A percentile compares a stretch with the other conserved stretches of the same genome.
These are phyloP conservation scores for Sebastes trivittatus DNA, from an alignment of 2,797 vertebrate genomes.

Conservation along the genomic window DNA sequence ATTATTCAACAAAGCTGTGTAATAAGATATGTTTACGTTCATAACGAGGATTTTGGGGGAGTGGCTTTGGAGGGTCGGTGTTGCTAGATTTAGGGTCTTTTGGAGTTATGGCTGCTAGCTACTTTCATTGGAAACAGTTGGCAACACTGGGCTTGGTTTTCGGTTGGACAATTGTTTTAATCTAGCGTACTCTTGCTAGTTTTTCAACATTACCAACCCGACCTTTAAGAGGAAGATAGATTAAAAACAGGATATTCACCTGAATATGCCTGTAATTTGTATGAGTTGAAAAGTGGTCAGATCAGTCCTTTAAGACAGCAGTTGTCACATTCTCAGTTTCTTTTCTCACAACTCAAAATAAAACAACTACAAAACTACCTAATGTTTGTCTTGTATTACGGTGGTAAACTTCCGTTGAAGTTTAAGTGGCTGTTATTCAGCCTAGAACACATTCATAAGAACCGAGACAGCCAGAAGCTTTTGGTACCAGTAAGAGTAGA, in stretches of 20 bases:
- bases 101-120: no score
- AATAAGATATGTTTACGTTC: background rate
- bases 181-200: background rate
- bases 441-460: background rate
- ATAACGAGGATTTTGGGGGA: background rate
- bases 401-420: background rate
- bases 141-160: no score
- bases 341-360: background rate
- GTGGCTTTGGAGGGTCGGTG: no score
- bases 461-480: conserved; percentile 3
- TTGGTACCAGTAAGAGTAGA: conserved; percentile 14
- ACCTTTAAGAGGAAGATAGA: background rate
- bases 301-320: background rate
- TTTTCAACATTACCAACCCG: background rate
- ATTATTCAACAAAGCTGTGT: no score
- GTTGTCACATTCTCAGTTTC: background rate
- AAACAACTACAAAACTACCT: background rate
- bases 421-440: background rate
- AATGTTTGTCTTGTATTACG: background rate
- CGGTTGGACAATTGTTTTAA: accelerated
- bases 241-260: background rate
- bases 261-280: background rate
- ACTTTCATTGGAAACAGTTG: no score
- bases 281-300: background rate
- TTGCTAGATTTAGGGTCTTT: no score